phyloP scores from a whole-genome alignment of 2,797 vertebrate species.

The Peromyscus eremicus region DNA sequence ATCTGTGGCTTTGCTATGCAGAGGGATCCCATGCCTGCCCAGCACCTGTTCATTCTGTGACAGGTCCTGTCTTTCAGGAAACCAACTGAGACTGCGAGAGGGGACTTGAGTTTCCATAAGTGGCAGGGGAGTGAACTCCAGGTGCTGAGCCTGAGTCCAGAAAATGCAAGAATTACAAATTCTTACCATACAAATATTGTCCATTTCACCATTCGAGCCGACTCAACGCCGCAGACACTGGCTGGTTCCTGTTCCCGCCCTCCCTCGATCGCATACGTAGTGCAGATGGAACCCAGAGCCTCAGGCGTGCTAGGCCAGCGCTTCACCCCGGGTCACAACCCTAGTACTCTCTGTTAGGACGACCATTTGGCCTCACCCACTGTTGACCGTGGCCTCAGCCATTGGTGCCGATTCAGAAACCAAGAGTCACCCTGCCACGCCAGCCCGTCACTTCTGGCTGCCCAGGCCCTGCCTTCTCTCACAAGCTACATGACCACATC shows the following conservation, averaged over 20 bases:
- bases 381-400: background rate
- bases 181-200: no score
- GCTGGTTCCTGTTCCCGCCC: background rate
- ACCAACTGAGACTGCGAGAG: background rate
- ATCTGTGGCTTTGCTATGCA: background rate
- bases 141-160: background rate
- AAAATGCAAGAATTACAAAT: background rate
- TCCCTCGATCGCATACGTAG: background rate
- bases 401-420: background rate
- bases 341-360: background rate
- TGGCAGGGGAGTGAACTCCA: background rate
- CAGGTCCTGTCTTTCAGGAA: no score
- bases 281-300: background rate
- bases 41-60: background rate
- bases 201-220: background rate
- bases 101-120: background rate
- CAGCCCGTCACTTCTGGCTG: fast-evolving
- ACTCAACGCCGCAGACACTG: fast-evolving
- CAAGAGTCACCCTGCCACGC: background rate
- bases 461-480: background rate
- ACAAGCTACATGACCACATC: background rate
- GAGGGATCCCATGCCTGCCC: background rate
- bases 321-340: background rate
- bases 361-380: background rate
- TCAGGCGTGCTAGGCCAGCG: background rate